Base-by-base conservation (phyloP, 1,140 invertebrate species). In the Magallana ariakensis region DNA sequence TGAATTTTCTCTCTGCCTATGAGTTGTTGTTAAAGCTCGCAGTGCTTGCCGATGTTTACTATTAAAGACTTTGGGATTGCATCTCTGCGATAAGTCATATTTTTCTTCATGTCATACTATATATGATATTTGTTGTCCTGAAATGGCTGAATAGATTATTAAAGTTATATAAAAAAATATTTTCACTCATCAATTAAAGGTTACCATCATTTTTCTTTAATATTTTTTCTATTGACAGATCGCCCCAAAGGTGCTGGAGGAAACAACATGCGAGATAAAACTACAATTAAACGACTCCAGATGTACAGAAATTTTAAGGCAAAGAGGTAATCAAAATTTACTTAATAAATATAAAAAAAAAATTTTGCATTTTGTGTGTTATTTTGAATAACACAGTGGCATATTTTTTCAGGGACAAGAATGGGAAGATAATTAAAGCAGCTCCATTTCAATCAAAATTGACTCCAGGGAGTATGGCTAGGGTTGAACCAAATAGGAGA, bases 241-340 rank as follows among this genome's bases (percentile, higher is more conserved):
- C 90, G 94, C 53, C 85, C 89, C 97, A 94, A 92, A 85, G 87
- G 87, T 19, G 88, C 97, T 95, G 97, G 97, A 56, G 97, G 98
- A 1, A 96, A 96, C 0, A 97, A 95, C 92, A 96, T 97, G 56
- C 96, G 99, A 89, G 97, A 98, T 10, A 98, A 97, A 95, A 96
- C 97, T 3, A 99, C 99, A 0, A 99, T 99, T 83, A 99, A 98
- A 93, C 96, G 99, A 66, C 95, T 99, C 62, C 97, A 98, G 94
- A 99, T 99, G 98, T 99, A 99, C 95, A 97, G 98, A 89, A 98
- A 98, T 95, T 98, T 97, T 93, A 99, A 99, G 95, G 96, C 99
- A 8, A 98, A 98, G 94, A 96, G 99, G 95, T 96, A 91, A 88
- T 9, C 1, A n/a, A 84, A 58, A 9, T 58, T 9, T 56, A 56